Conservation (phyloP, 1,140 invertebrate genomes). For the Danaus melanippus region DNA sequence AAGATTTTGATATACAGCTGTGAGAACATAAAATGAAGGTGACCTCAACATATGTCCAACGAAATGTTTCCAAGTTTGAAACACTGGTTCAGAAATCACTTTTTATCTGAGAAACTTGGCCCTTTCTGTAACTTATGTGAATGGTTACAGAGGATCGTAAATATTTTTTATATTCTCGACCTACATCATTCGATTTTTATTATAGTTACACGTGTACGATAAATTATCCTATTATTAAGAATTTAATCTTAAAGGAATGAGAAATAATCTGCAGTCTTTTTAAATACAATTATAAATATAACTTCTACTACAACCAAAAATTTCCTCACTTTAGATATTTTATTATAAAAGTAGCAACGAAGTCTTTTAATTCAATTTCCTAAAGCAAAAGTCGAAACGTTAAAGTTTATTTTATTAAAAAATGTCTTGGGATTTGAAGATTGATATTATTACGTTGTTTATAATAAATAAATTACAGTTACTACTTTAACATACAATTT, state of each 20-base stretch:
- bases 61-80: conserved; percentile 27
- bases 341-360: too few relatives aligned
- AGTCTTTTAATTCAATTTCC: too few relatives aligned
- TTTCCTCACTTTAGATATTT: too few relatives aligned
- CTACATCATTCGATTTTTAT: conserved; percentile 10
- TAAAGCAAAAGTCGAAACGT: too few relatives aligned
- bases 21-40: conserved; percentile 28
- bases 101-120: conserved; percentile 18
- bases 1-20: conserved; percentile 23
- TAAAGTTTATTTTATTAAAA: too few relatives aligned
- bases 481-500: too few relatives aligned
- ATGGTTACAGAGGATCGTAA: conserved; percentile 16
- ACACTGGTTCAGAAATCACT: conserved; percentile 22
- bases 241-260: background rate
- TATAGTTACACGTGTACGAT: conserved; percentile 7
- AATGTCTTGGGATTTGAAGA: too few relatives aligned
- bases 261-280: too few relatives aligned
- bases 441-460: too few relatives aligned
- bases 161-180: conserved; percentile 13
- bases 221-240: conserved; percentile 1
- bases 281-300: too few relatives aligned
- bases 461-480: too few relatives aligned
- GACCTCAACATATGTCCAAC: conserved; percentile 32
- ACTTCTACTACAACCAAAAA: too few relatives aligned
- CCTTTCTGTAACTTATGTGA: conserved; percentile 22